Evolutionary conservation across 1,140 invertebrate genomes (phyloP), one percentile per base, ranked within the genome.

Genomic region (Drosophila rufa): DNA sequence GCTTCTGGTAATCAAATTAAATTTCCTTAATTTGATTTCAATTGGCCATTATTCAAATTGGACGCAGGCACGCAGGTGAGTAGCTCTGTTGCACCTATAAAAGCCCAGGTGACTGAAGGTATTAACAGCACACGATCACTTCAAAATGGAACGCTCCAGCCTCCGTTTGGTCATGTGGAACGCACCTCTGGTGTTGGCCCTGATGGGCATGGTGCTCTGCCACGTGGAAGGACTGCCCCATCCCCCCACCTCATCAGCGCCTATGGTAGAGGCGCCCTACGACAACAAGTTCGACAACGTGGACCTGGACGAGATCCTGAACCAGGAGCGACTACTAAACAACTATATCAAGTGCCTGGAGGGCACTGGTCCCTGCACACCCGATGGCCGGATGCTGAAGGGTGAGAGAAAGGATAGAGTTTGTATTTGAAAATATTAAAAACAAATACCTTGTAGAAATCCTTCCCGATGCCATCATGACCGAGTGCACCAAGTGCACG

Each of bases 231-330:
- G 66, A 27, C 9, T 75, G 27, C 81, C 70, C 1, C 84, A 91
- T 90, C 90, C 89, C 12, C 84, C 90, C 5, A 55, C 80, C 4
- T 45, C 83, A 15, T 36, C 45, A 50, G 67, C 47, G 8, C 60
- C 43, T 5, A 58, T 38, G 56, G 64, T 42, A 33, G 60, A 79
- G 3, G 92, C 92, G 94, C 93, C 45, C 17, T 97, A 97, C 79
- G 95, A 96, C 0, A 94, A 93, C 25, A 96, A 95, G 87, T 97
- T 95, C 77, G 96, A 97, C 81, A 95, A 95, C 75, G 93, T 97
- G 25, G 92, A 97, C 79, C 14, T 97, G 17, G 94, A 96, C 36
- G 94, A 95, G 69, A 95, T 97, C 61, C 81, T 97, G 0, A 80
- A 86, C 0, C 97, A 95, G 81, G 95, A 96, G 1, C 93, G 96